Evolutionary conservation across 2,888 invertebrate species (phyloP), one percentile per base, ranked within the genome.

Genomic region (Fissipunctia ypsillon): DNA sequence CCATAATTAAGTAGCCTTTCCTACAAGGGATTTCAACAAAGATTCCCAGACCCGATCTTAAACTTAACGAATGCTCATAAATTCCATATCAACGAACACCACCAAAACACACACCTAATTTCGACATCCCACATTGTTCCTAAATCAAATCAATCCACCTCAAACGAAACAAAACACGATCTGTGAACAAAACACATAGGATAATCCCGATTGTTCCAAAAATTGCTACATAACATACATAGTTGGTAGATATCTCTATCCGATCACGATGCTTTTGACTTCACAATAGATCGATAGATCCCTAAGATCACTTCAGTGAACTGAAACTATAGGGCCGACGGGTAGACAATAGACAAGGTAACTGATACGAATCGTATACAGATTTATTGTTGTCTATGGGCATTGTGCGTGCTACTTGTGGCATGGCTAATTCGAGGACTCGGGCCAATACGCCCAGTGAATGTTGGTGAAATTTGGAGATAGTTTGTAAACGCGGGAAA

Each of bases 361-460:
- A 80, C 81, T 68, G 86, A 88, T 88, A 86, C 78, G 73, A 69
- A 79, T 83, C 85, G 78, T 76, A 79, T 72, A 78, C 79, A 76
- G 80, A 88, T 88, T 88, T 88, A 88, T 88, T 78, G 88, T 83
- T 41, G 41, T 77, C 79, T 71, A 66, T 28, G 56, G 74, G 76
- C 41, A 77, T 86, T 88, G 87, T 87, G 61, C 54, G 76, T 78
- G 86, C 48, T 80, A 76, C 66, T 83, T 84, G 85, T 79, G 81
- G 80, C 77, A 73, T 79, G 74, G 81, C 72, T 85, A 84, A 85
- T 85, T 73, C 73, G 77, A 75, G 61, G 67, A 72, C 52, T 68
- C n/a, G 60, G 22, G 56, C 50, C 61, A 76, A 63, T 76, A 70
- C 56, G 19, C 56, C 43, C 57, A 35, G 56, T 31, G 63, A 69